phyloP scores from a whole-genome alignment of 1,140 invertebrate genomes.

The Leptopilina boulardi region DNA sequence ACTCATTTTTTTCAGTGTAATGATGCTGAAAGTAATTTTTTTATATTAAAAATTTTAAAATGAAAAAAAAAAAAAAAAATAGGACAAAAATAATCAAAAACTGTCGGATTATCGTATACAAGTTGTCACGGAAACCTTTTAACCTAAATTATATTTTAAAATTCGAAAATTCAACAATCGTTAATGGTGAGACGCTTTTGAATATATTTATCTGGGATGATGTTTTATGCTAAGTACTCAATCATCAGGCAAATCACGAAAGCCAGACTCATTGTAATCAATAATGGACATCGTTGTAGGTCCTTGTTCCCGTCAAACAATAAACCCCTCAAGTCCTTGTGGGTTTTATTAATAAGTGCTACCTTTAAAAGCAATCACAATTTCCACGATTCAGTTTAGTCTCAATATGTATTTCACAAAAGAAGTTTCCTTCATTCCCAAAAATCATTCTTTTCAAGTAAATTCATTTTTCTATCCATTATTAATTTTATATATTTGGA shows the following conservation, averaged over 20 bases:
- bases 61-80: neutral
- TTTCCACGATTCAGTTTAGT: neutral
- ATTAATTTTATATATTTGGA: no score
- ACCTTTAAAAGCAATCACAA: constrained; percentile 48
- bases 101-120: constrained; percentile 1
- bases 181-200: constrained; percentile 46
- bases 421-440: neutral
- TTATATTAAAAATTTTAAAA: neutral
- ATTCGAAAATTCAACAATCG: constrained; percentile 33
- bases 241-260: constrained; percentile 62
- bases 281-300: constrained; percentile 52
- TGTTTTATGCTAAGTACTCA: constrained; percentile 66
- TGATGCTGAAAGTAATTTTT: no score
- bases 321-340: neutral
- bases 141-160: constrained; percentile 14
- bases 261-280: constrained; percentile 32
- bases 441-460: neutral
- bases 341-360: constrained; percentile 1
- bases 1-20: neutral
- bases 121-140: constrained; percentile 24
- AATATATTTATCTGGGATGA: constrained; percentile 50
- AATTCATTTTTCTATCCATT: neutral
- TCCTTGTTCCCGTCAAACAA: neutral
- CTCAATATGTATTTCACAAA: neutral
- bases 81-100: neutral